Percentiles rank a stretch among this genome's conserved stretches.
Conservation (phyloP, 2,113 vertebrate genomes). For the Spermophilus dauricus region DNA sequence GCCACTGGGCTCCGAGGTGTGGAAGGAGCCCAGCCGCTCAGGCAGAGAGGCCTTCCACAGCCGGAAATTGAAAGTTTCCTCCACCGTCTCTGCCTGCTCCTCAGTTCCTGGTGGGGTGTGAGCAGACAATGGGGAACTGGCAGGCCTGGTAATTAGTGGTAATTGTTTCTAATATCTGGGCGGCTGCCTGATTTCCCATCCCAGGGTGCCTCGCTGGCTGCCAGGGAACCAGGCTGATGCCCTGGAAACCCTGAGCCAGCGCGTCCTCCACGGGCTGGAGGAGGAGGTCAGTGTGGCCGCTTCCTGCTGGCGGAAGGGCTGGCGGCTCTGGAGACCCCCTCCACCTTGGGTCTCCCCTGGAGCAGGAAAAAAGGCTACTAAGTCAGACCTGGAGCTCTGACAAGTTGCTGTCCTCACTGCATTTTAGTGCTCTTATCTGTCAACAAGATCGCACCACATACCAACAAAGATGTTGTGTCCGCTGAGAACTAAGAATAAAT, state of each 20-base stretch:
- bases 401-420: not conserved
- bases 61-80: constrained; percentile 82
- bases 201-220: constrained; percentile 76
- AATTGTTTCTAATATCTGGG: constrained; percentile 85
- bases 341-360: not conserved
- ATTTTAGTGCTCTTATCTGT: not conserved
- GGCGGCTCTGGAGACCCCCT: not conserved
- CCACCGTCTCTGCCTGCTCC: constrained; percentile 59
- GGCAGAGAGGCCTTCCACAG: constrained; percentile 1
- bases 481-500: no score
- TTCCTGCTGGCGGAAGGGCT: not conserved
- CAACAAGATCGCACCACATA: not conserved
- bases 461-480: no score
- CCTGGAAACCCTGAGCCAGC: constrained; percentile 59
- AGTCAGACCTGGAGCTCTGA: not conserved
- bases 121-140: constrained; percentile 81
- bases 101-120: constrained; percentile 66
- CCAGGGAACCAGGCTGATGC: constrained; percentile 67
- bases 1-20: not conserved
- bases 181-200: constrained; percentile 81
- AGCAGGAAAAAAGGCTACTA: not conserved
- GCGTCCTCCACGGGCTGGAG: not conserved
- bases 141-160: constrained; percentile 82
- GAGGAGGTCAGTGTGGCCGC: not conserved
- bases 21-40: not conserved